A percentile compares a stretch with the other conserved stretches of the same genome.
Evolutionary conservation across 2,113 vertebrate species (phyloP).

Genomic region (Hypocryptadius cinnamomeus): DNA sequence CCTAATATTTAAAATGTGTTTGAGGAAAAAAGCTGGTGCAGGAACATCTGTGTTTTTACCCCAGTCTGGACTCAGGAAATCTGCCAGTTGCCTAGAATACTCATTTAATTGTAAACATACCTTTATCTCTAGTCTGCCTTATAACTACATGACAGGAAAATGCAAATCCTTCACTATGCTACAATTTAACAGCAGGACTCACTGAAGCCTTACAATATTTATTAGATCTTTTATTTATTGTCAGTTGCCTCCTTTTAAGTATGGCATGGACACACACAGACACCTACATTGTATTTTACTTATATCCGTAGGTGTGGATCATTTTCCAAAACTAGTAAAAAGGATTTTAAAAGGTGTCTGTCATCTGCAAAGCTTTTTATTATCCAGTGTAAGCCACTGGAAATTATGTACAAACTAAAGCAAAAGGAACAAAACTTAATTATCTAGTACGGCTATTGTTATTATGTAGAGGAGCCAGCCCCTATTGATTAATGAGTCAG

Average conservation of each 20-base stretch:
- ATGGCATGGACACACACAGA: neutral
- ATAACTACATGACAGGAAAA: constrained; percentile 36
- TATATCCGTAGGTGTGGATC: neutral
- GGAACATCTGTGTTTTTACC: neutral
- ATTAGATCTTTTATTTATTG: constrained; percentile 54
- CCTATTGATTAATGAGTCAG: constrained; percentile 84
- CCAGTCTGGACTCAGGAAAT: neutral
- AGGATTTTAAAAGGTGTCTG: constrained; percentile 36
- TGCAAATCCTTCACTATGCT: constrained; percentile 23
- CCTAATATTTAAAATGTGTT: neutral
- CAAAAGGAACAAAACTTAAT: constrained; percentile 80
- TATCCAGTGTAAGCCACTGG: constrained; percentile 65
- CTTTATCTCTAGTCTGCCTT: constrained; percentile 12
- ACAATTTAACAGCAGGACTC: constrained; percentile 36
- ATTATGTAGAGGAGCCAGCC: constrained; percentile 70
- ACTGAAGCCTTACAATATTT: constrained; percentile 33
- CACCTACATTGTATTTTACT: neutral
- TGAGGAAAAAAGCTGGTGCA: neutral
- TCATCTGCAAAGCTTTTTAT: constrained; percentile 47
- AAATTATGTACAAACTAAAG: constrained; percentile 71
- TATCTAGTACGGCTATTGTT: constrained; percentile 61
- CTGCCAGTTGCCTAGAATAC: neutral
- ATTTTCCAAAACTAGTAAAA: constrained; percentile 33
- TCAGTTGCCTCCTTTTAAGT: constrained; percentile 56
- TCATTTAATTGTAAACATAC: neutral